Evolutionary conservation across 30 jellyfish, hydroid and myxozoan species (phyloP), one percentile per base, ranked within the genome.

Genomic region (Mastigias papua): DNA sequence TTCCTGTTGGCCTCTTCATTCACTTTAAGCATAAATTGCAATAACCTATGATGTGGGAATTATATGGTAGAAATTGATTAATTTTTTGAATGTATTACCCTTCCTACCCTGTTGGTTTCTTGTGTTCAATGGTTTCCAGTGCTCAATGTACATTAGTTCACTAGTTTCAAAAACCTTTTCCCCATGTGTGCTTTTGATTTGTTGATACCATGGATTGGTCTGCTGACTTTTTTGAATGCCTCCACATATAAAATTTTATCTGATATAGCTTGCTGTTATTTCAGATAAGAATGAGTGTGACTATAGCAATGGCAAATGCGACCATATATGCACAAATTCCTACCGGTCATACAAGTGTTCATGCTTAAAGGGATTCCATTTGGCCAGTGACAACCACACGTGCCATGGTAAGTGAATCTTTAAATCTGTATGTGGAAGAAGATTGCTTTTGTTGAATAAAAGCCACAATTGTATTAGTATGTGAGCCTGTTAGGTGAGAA

Each of bases 231-330:
- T 42, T 42, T 4, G 13, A 8, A 15, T 42, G 54, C 54, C 7
- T 42, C 54, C 54, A 42, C 7, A 42, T 42, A 42, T 42, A 4
- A 8, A 8, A 4, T 8, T 8, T 15, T 42, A 4, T 42, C 13
- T 42, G 13, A 42, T 42, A 4, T 15, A 42, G 7, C 13, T 4
- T 15, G 7, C 13, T 42, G 7, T 42, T 42, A 54, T 54, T 63
- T 0, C 68, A 90, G 97, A 90, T 62, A 65, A 34, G 48, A 34
- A 90, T 35, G 97, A 90, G 76, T 90, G 97, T 61, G 78, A 34
- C 67, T 69, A 32, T 26, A 66, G 50, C 62, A 88, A 79, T 19
- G 96, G 96, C 16, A 77, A 77, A 6, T 88, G 96, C 63, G 86
- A 88, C 57, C 96, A 88, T 16, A 27, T 21, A 2, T 88, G 96